Conservation (phyloP, 2,113 vertebrate species). For the Opisthocomus hoazin region DNA sequence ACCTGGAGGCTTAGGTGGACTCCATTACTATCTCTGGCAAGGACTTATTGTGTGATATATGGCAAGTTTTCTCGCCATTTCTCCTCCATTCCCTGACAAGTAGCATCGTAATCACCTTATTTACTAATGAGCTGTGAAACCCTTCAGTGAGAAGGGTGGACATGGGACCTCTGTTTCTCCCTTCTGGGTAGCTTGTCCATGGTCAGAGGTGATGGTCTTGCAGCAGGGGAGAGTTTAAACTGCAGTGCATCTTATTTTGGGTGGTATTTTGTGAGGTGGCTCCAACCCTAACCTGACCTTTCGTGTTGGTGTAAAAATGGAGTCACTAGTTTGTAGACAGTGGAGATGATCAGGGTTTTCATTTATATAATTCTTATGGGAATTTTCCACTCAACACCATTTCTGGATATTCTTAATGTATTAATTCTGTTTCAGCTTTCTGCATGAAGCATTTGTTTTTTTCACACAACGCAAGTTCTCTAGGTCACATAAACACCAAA, state of each 20-base stretch:
- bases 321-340: neutral
- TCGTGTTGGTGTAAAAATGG: neutral
- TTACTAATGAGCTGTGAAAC: neutral
- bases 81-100: neutral
- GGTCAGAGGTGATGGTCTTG: neutral
- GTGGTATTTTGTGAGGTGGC: neutral
- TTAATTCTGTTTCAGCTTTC: neutral
- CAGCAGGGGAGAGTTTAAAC: neutral
- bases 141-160: neutral
- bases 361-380: neutral
- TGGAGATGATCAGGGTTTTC: neutral
- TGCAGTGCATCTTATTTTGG: neutral
- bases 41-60: neutral
- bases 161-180: neutral
- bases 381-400: neutral
- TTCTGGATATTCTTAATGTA: neutral
- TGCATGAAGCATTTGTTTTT: neutral
- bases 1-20: neutral
- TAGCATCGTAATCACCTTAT: neutral
- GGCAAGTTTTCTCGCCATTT: fast-evolving
- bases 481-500: neutral
- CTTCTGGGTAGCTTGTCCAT: neutral
- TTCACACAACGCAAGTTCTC: neutral
- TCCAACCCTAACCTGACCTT: neutral
- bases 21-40: neutral